Evolutionary conservation across 1,140 invertebrate species (phyloP).

Genomic region (Oppia nitens): DNA sequence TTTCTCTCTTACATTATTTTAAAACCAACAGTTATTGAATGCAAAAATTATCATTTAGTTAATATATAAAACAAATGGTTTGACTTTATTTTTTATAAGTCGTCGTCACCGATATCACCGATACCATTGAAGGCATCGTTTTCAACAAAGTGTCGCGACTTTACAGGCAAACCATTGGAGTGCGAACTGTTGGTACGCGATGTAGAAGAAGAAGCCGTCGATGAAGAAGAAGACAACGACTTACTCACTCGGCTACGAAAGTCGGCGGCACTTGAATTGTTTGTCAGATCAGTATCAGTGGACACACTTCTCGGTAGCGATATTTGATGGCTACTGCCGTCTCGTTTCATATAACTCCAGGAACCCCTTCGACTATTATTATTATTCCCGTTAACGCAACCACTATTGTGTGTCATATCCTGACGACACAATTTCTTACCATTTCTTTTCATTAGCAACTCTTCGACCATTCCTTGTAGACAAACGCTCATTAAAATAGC

Average conservation of each 20-base stretch:
- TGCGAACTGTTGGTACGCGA: constrained; percentile 5
- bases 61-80: no score
- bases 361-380: constrained; percentile 19
- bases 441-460: constrained; percentile 64
- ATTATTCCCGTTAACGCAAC: constrained; percentile 1
- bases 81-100: no score
- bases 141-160: constrained; percentile 39
- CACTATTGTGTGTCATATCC: constrained; percentile 9
- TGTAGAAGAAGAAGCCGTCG: neutral
- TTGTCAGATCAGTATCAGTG: constrained; percentile 4
- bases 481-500: constrained; percentile 88
- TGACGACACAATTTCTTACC: constrained; percentile 26
- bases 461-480: constrained; percentile 84
- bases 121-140: constrained; percentile 80
- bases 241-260: neutral
- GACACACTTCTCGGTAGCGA: constrained; percentile 16
- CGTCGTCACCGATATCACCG: constrained; percentile 73
- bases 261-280: no score
- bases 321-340: constrained; percentile 31
- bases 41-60: no score
- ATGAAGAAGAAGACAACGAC: neutral
- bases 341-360: constrained; percentile 38
- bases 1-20: no score
- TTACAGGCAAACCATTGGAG: constrained; percentile 26
- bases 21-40: no score